Evolutionary conservation across 2,888 invertebrate species (phyloP), one percentile per base, ranked within the genome.

Genomic region (Eupeodes latifasciatus): DNA sequence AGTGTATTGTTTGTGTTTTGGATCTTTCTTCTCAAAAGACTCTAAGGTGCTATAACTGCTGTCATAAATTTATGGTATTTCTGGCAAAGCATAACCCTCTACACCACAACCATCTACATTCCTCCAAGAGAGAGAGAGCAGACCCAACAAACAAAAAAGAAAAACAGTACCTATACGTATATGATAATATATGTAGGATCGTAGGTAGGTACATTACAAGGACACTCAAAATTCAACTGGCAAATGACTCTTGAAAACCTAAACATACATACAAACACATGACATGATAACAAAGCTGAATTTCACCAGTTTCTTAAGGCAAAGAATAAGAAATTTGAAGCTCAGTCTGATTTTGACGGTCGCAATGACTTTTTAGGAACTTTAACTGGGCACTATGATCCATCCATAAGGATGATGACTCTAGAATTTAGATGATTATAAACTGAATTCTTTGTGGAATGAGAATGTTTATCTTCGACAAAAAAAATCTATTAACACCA

Each of bases 31-130:
- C 27, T 57, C 44, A 53, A 1, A 69, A 49, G 80, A 69, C 72
- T 81, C 88, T 77, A 81, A 88, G 88, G 85, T 88, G 85, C 81
- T 77, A 85, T 84, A 85, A 88, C 77, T 85, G 81, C 85, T 88
- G 88, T 78, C 51, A 85, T 81, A 85, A 88, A 85, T 88, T 88
- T 88, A 88, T 88, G 75, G 81, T 59, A 55, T 78, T 88, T 59
- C 81, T 88, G 88, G 81, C 81, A 84, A 84, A 88, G 81, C 81
- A 84, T 88, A 88, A 88, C 81, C 85, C 77, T 57, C 77, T 57
- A 34, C 74, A 72, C 67, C 79, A 40, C 55, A 64, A 19, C 51
- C 47, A 74, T 82, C 40, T 40, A 40, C 40, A 40, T 40, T 27
- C 27, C 27, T 27, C 27, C 27, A 40, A 7, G 7, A 5, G 40